Percentiles rank a stretch among this genome's conserved stretches.
phyloP scores from a whole-genome alignment of 2,888 invertebrate genomes.

The Drosophila trichaetosa region DNA sequence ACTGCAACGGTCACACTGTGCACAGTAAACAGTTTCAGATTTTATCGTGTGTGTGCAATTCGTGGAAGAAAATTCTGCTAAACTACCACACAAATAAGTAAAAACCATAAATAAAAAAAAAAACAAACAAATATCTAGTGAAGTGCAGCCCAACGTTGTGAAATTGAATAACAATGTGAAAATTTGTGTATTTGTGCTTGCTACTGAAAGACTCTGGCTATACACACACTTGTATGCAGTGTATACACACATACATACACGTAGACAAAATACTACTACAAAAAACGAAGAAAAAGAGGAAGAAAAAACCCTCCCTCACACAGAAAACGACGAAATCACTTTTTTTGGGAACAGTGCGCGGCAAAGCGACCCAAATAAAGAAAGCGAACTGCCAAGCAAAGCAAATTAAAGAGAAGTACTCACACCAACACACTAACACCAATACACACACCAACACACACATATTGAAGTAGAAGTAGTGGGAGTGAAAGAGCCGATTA shows the following conservation, averaged over 20 bases:
- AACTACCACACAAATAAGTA: constrained; percentile 22
- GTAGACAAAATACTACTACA: constrained; percentile 76
- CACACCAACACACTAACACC: constrained; percentile 13
- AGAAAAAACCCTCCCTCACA: constrained; percentile 49
- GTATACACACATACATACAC: constrained; percentile 35
- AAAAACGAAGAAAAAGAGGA: constrained; percentile 2
- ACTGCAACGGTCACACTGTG: constrained; percentile 38
- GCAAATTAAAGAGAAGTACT: constrained; percentile 46
- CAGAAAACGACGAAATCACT: constrained; percentile 35
- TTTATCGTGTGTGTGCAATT: constrained; percentile 67
- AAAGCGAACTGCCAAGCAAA: constrained; percentile 59
- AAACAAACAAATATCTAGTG: constrained; percentile 16
- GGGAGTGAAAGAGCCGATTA: constrained; percentile 47
- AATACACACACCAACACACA: constrained; percentile 20
- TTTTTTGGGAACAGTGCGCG: constrained; percentile 57
- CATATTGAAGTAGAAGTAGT: constrained; percentile 1
- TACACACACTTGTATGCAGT: constrained; percentile 44
- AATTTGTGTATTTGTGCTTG: not conserved
- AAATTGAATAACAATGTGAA: constrained; percentile 30
- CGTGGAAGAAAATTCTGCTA: constrained; percentile 61
- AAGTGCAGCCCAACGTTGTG: constrained; percentile 10
- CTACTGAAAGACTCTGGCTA: constrained; percentile 21
- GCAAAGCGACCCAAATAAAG: constrained; percentile 77
- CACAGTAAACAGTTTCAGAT: constrained; percentile 72
- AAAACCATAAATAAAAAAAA: constrained; percentile 10